These are phyloP conservation scores for Acanthurus leucopareius DNA, from an alignment of 2,797 vertebrate genomes.

Conservation along the genomic window DNA sequence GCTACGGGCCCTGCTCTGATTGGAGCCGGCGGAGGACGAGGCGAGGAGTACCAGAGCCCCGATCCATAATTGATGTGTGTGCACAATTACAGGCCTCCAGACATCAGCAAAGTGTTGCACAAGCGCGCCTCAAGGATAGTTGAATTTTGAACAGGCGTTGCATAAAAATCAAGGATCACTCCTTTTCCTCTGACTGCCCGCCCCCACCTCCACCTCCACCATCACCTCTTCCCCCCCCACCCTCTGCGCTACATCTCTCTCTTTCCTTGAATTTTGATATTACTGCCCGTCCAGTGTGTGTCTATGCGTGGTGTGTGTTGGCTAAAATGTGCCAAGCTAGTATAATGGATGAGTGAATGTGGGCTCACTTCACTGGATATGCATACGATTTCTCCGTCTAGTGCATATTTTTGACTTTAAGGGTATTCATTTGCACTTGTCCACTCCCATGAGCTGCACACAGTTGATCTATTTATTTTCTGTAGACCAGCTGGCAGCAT, in stretches of 20 bases:
- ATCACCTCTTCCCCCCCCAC: constrained; percentile 23
- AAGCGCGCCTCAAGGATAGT: constrained; percentile 89
- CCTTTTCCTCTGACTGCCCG: constrained; percentile 37
- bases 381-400: constrained; percentile 59
- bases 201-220: neutral
- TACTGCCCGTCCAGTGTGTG: constrained; percentile 38
- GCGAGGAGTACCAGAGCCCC: constrained; percentile 83
- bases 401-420: constrained; percentile 59
- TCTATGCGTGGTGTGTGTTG: constrained; percentile 46
- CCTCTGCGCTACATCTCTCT: constrained; percentile 9
- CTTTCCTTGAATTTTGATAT: constrained; percentile 62
- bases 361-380: constrained; percentile 66
- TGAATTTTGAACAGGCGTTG: constrained; percentile 89
- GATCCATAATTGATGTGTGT: constrained; percentile 93
- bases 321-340: constrained; percentile 64
- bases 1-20: constrained; percentile 78
- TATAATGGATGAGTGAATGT: constrained; percentile 70
- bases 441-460: constrained; percentile 53
- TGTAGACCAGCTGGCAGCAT: constrained; percentile 58
- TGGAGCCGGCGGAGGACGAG: constrained; percentile 76
- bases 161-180: constrained; percentile 89
- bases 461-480: constrained; percentile 73
- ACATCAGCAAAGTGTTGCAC: constrained; percentile 89
- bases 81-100: constrained; percentile 92
- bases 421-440: constrained; percentile 56